Percentiles rank a stretch among this genome's conserved stretches.
Evolutionary conservation across 2,797 vertebrate genomes (phyloP).

Genomic region (Danio kyathit): DNA sequence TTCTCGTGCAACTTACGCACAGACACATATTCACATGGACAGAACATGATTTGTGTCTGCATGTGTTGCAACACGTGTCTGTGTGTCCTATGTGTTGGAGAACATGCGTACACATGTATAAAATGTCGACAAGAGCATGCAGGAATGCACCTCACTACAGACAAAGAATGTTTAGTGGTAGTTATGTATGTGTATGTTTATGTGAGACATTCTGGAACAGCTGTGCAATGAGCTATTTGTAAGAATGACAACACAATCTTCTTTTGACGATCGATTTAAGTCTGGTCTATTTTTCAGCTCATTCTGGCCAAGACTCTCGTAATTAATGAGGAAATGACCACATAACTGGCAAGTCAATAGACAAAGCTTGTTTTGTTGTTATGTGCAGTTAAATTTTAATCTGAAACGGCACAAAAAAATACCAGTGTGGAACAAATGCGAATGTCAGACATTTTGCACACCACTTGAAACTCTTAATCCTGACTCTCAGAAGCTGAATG

Average conservation of each 20-base stretch:
- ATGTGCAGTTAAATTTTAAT: no score
- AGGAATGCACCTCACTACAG: constrained; percentile 28
- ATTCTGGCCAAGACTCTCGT: neutral
- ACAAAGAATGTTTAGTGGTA: constrained; percentile 1
- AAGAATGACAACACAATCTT: constrained; percentile 1
- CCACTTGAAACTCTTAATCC: no score
- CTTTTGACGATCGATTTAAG: neutral
- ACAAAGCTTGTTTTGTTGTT: constrained; percentile 1
- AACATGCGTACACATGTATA: constrained; percentile 7
- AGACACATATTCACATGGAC: constrained; percentile 27
- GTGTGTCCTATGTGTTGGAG: constrained; percentile 20
- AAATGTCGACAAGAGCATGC: neutral
- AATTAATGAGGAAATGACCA: neutral
- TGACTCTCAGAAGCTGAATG: no score
- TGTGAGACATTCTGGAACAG: neutral
- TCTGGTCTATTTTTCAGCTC: neutral
- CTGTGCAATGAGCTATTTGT: constrained; percentile 42
- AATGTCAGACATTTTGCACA: no score
- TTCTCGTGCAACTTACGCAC: neutral
- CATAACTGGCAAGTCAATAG: neutral
- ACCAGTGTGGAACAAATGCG: no score
- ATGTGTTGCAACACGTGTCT: constrained; percentile 32
- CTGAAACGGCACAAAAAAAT: neutral
- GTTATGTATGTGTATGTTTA: constrained; percentile 17
- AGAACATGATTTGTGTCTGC: constrained; percentile 39